Percentiles rank a stretch among this genome's conserved stretches.
Evolutionary conservation across 2,113 vertebrate genomes (phyloP).

Genomic region (Corythoichthys haematopterus): DNA sequence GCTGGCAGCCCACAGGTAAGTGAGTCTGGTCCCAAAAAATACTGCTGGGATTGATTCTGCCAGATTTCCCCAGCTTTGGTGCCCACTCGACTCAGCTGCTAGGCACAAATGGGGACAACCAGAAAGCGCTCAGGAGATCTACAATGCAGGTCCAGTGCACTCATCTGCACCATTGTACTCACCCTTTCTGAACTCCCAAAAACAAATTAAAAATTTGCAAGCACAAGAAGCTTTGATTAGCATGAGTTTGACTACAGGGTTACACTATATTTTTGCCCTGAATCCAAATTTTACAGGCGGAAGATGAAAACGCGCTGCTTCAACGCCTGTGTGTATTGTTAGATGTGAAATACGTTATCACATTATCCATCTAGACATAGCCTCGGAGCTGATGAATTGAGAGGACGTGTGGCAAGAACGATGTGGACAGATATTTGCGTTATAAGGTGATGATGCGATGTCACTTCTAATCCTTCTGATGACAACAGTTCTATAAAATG

Average conservation of each 20-base stretch:
- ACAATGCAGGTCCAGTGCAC: background rate
- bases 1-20: background rate
- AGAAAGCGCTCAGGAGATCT: background rate
- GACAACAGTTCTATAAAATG: too few species aligned
- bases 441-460: too few species aligned
- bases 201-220: background rate
- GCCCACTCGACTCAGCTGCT: background rate
- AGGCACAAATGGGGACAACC: background rate
- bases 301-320: too few species aligned
- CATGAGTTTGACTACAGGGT: background rate
- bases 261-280: background rate
- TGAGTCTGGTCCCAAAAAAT: background rate
- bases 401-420: too few species aligned
- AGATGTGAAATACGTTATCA: too few species aligned
- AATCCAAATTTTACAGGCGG: background rate
- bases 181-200: background rate
- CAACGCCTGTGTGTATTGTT: too few species aligned
- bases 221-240: background rate
- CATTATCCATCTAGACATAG: too few species aligned
- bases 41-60: background rate
- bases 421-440: too few species aligned
- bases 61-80: background rate
- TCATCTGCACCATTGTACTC: background rate
- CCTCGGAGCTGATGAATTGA: too few species aligned
- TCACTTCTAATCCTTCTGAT: background rate